Evolutionary conservation across 2,888 invertebrate genomes (phyloP), one percentile per base, ranked within the genome.

Genomic region (Leptarthrus brevirostris): DNA sequence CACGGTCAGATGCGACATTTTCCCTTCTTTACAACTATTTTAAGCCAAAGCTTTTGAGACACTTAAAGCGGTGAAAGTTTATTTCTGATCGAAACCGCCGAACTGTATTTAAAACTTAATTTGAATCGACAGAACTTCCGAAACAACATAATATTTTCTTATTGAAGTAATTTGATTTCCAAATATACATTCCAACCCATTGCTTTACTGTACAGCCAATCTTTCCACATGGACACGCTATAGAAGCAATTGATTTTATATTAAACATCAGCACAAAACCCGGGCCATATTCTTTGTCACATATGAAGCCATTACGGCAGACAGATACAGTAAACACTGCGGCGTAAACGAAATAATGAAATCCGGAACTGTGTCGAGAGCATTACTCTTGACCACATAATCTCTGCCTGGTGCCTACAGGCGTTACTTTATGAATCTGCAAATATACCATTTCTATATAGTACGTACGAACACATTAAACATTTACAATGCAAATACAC

Each of bases 401-500:
- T 58, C 58, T 58, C 22, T 36, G 58, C 36, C 58, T 36, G 36
- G 36, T n/a, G 40, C 12, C 36, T 18, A 18, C 20, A 36, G 36
- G n/a, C 4, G 36, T 34, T 58, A 58, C 58, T 58, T 58, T 58
- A 58, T 58, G 58, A 34, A 58, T 58, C 58, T 58, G 58, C 58
- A 58, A 58, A 58, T 40, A 36, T 58, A 20, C 18, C 10, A 12
- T 20, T 12, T 20, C 58, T 40, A 40, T 12, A 40, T 40, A 40
- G 5, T 30, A n/a, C 30, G 30, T 40, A 40, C 12, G 12, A 6
- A 40, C 10, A 58, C 36, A 58, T 58, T 58, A 58, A 58, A 58
- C 58, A 58, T 58, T 58, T 58, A 58, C 20, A 58, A 34, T 58
- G 58, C 36, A 58, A 58, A 58, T 58, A 58, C 58, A 16, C 58